Base-by-base conservation (phyloP, 2,888 invertebrate genomes). In the Acanthosepion lycidas region DNA sequence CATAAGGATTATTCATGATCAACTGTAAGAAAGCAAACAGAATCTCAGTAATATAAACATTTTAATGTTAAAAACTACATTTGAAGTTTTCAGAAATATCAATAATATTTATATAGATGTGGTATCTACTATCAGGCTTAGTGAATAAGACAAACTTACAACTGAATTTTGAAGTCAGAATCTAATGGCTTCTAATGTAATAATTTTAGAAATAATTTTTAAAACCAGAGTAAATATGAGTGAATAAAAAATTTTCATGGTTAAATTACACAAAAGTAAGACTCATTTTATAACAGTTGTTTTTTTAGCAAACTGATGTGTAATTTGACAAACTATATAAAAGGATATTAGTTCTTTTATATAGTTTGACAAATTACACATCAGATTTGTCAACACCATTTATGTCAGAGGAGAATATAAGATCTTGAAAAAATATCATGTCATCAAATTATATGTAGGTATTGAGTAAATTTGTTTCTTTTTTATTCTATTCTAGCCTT, bases 1-100 rank as follows among this genome's bases (percentile, higher is more conserved):
- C 98, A 97, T 98, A 98, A 0, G 98, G 97, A 95, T 97, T 97
- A 91, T 96, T 95, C 42, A 96, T 95, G 93, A 97, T 97, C 9
- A 97, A 93, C 97, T 97, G 96, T 42, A 96, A 95, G 26, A 92
- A 92, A 94, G 48, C 26, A 59, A n/a, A 53, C 23, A 53, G n/a
- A 55, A 64, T 64, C 28, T 64, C 64, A 26, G 28, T 28, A 64
- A 78, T 0, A 12, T 8, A 9, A n/a, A 78, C 28, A n/a, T 28
- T 28, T 2, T 0, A 28, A 78, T 42, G 42, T 42, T 42, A 42
- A 78, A 8, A 78, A 78, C 78, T 78, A 78, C n/a, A 78, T 28
- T 6, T 9, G 20, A 15, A 55, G 15, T 55, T 55, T 55, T 0
- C 4, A 18, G 15, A 55, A 55, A 18, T 18, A 55, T 55, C 18